Base-by-base conservation (phyloP, 2,797 vertebrate species). In the Bufotes viridis region DNA sequence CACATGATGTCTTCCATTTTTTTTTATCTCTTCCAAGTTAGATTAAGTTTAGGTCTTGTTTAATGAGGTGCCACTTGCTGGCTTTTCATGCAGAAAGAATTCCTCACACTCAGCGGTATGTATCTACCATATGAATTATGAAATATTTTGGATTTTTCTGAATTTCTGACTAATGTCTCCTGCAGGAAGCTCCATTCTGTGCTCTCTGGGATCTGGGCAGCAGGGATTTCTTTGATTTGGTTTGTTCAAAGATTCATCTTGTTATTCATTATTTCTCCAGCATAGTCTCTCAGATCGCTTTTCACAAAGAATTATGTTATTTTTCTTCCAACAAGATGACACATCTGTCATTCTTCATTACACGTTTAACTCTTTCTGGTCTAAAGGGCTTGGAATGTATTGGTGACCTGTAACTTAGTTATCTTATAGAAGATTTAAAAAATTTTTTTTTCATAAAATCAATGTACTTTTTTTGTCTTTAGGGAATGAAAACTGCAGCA, bases 31-130 rank as follows among this genome's bases (percentile, higher is more conserved):
- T 92, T 95, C 92, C 91, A 94, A 94, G 92, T 94, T 93, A 95
- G 93, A 95, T 96, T 94, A 95, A 94, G 93, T 92, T 90, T 93
- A 93, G 93, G 92, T 94, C 92, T 91, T 94, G 90, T 95, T 96
- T 96, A 95, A 96, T 95, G 94, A 96, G 94, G 92, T 94, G 91
- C 92, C 92, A 93, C 92, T 95, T 93, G 92, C 93, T 94, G 93
- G 87, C 92, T 93, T 94, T 95, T 94, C 92, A 92, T 92, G 91
- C 93, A 93, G 93, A 93, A 93, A 94, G 90, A 93, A 94, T 93
- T 93, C 92, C 90, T 93, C 91, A 89, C 93, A 92, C 93, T 93
- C 93, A 91, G 92, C 91, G 90, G 92, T 94, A 94, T 92, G 90
- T 91, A 93, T 93, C 93, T 91, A 91, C 86, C 91, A 95, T 93